Base-by-base conservation (phyloP, 2,888 invertebrate species). In the Athalia circularis region DNA sequence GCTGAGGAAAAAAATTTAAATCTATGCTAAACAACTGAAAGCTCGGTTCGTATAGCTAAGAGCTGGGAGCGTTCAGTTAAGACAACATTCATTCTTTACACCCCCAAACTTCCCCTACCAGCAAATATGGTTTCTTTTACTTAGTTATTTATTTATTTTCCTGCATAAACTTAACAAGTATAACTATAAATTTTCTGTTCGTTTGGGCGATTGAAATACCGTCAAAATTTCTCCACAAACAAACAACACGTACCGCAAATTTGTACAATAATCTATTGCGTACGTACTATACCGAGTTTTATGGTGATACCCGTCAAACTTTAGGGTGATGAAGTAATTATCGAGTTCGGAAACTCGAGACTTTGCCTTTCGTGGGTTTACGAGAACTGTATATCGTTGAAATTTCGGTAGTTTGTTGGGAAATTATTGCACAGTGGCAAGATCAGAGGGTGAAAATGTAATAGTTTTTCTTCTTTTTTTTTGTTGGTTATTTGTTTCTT, bases 11-110 rank as follows among this genome's bases (percentile, higher is more conserved):
- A 64, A 64, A 45, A 45, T 29, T 29, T 29, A 29, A 45, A 64
- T 64, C 11, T 64, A 64, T 64, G 64, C 47, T 64, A 64, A 64
- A 64, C 64, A 64, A 45, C 54, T 54, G 43, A 45, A n/a, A 64
- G 29, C 64, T 45, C 45, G 1, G n/a, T 9, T 11, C 52, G 7
- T 52, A 52, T 9, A 11, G 52, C 67, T 67, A 50, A 67, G 47
- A 67, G 45, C n/a, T n/a, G n/a, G 29, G 29, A 50, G 67, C 67
- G 47, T 67, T 67, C 9, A 9, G 15, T 13, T 50, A 5, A 9
- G 15, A 50, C 15, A 50, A 67, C 8, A 67, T 48, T 15, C 4
- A 43, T n/a, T 65, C 50, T 4, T 13, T 8, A 67, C 4, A 50
- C 8, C 67, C 29, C 29, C 48, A 3, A 5, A 4, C 48, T 67